These are phyloP conservation scores for Perizoma affinitatum DNA, from an alignment of 2,888 invertebrate genomes.

Conservation along the genomic window DNA sequence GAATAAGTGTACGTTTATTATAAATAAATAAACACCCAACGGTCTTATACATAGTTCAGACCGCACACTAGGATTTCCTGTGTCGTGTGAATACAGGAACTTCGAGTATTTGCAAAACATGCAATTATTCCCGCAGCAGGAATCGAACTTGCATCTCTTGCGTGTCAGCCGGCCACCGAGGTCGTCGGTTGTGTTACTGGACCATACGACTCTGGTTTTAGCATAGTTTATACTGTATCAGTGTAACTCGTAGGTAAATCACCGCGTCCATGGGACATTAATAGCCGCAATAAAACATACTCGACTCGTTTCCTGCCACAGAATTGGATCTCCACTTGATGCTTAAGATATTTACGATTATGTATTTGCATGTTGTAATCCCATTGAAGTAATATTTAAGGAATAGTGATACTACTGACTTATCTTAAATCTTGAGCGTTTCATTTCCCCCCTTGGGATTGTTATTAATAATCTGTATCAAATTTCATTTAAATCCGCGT, in stretches of 20 bases:
- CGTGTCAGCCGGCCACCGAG: no score
- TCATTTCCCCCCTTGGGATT: not conserved
- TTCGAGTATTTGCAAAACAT: no score
- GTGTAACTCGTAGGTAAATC: slow-evolving; percentile 57
- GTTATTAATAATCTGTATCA: no score
- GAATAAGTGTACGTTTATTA: no score
- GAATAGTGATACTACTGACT: not conserved
- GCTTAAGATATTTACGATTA: slow-evolving; percentile 58
- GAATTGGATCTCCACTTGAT: slow-evolving; percentile 59
- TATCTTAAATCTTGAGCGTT: no score
- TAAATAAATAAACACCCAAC: no score
- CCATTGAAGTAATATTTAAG: slow-evolving; percentile 22
- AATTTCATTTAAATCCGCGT: no score
- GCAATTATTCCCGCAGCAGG: no score
- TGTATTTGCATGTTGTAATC: slow-evolving; percentile 49
- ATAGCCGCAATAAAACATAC: slow-evolving; percentile 74
- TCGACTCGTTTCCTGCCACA: slow-evolving; percentile 67
- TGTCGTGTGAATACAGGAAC: no score
- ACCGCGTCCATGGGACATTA: slow-evolving; percentile 65
- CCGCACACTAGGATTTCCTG: no score
- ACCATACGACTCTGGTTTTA: not conserved
- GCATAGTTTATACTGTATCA: not conserved
- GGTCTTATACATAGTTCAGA: no score
- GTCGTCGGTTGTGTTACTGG: not conserved
- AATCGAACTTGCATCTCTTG: no score